Percentiles rank a stretch among this genome's conserved stretches.
These are phyloP conservation scores for Andrena dorsata DNA, from an alignment of 2,888 invertebrate species.

Conservation along the genomic window DNA sequence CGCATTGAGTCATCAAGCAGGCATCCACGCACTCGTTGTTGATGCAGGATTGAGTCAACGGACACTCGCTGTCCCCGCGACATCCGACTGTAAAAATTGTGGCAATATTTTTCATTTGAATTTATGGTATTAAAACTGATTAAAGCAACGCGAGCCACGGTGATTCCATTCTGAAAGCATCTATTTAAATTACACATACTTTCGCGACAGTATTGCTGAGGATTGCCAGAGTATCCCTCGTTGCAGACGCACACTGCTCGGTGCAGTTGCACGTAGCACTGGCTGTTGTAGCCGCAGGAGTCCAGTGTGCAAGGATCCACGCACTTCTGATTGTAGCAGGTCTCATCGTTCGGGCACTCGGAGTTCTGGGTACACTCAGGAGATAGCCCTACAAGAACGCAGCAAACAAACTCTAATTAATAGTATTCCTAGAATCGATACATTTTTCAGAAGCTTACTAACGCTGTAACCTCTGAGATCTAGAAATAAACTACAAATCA, in stretches of 20 bases:
- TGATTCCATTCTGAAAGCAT: no score
- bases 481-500: constrained; percentile 13
- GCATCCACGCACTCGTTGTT: constrained; percentile 93
- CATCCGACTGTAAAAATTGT: constrained; percentile 89
- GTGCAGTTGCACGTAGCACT: constrained; percentile 92
- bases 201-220: constrained; percentile 91
- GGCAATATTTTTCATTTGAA: not conserved
- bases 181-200: constrained; percentile 86
- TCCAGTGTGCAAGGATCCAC: constrained; percentile 90
- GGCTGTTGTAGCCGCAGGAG: constrained; percentile 92
- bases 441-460: no score
- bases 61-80: constrained; percentile 93
- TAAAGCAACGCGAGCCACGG: no score
- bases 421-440: not conserved
- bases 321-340: constrained; percentile 92
- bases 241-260: constrained; percentile 93
- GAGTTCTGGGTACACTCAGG: constrained; percentile 91
- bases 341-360: constrained; percentile 93
- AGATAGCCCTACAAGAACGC: constrained; percentile 84
- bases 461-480: no score
- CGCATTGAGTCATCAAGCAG: constrained; percentile 92
- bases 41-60: constrained; percentile 92
- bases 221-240: constrained; percentile 94
- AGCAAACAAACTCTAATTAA: constrained; percentile 43
- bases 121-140: not conserved